Conservation (phyloP, 1,140 invertebrate genomes). For the Aphelenchoides fujianensis region DNA sequence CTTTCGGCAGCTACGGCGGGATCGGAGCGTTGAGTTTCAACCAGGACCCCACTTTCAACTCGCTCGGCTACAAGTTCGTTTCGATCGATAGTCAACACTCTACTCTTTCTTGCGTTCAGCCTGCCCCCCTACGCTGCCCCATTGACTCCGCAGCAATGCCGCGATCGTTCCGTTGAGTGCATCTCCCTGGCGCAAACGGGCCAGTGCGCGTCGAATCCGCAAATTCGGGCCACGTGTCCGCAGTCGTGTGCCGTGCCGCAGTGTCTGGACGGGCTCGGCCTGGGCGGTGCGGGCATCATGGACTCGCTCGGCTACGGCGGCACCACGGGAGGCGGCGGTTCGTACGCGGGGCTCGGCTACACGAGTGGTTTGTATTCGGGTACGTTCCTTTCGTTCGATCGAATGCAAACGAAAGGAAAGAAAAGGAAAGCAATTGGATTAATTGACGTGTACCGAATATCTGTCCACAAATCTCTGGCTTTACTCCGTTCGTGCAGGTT, state of each 20-base stretch:
- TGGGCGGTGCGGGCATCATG: not conserved
- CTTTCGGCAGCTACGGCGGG: no score
- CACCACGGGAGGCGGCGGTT: not conserved
- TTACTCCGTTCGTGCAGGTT: no score
- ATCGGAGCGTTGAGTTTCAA: no score
- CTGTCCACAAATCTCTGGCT: no score
- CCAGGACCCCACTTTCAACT: no score
- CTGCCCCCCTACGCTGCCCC: not conserved
- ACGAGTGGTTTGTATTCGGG: not conserved
- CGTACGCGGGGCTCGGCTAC: conserved; percentile 1
- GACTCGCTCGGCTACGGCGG: not conserved
- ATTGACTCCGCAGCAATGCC: not conserved
- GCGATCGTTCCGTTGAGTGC: not conserved
- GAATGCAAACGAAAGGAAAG: not conserved
- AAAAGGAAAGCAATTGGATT: not conserved
- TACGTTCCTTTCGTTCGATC: no score
- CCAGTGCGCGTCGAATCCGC: not conserved
- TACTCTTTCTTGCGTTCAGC: not conserved
- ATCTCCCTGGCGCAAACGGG: not conserved
- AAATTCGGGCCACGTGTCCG: not conserved
- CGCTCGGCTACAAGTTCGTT: no score
- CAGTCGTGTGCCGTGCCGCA: not conserved
- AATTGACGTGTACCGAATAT: no score
- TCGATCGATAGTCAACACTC: no score
- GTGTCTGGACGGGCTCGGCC: not conserved